Percentiles rank a stretch among this genome's conserved stretches.
These are phyloP conservation scores for Drosophila paramelanica DNA, from an alignment of 2,888 invertebrate genomes.

Conservation along the genomic window DNA sequence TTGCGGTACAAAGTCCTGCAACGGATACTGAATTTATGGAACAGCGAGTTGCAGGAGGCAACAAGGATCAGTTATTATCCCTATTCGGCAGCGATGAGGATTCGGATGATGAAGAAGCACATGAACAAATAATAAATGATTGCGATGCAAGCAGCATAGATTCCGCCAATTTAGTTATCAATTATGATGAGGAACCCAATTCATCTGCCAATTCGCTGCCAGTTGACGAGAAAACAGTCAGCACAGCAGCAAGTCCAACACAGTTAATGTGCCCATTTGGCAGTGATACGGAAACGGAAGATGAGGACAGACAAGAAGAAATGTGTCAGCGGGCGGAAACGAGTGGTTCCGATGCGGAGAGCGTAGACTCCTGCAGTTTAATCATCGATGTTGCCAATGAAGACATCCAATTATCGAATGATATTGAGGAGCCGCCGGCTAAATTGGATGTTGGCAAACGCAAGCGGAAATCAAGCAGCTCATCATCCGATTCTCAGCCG, in stretches of 20 bases:
- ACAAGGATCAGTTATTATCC: neutral
- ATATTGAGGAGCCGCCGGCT: neutral
- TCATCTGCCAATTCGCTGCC: neutral
- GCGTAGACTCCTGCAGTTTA: neutral
- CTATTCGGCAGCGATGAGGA: constrained; percentile 22
- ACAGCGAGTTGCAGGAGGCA: neutral
- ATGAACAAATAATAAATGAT: neutral
- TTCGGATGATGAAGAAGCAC: neutral
- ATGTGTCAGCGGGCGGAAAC: neutral
- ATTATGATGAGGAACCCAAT: neutral
- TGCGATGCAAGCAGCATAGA: neutral
- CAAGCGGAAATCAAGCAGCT: constrained; percentile 24
- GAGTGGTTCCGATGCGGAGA: neutral
- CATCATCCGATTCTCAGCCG: constrained; percentile 3
- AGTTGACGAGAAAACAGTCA: neutral
- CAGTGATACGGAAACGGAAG: neutral
- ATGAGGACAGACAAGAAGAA: neutral
- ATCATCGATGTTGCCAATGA: constrained; percentile 11
- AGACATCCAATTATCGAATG: too few species aligned
- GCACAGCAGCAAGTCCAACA: neutral
- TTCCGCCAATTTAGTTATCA: neutral
- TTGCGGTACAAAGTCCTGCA: neutral
- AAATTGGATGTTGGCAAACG: constrained; percentile 10
- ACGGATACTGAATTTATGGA: constrained; percentile 15
- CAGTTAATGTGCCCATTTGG: neutral